Evolutionary conservation across 2,113 vertebrate species (phyloP).

Genomic region (Clarias batrachus): DNA sequence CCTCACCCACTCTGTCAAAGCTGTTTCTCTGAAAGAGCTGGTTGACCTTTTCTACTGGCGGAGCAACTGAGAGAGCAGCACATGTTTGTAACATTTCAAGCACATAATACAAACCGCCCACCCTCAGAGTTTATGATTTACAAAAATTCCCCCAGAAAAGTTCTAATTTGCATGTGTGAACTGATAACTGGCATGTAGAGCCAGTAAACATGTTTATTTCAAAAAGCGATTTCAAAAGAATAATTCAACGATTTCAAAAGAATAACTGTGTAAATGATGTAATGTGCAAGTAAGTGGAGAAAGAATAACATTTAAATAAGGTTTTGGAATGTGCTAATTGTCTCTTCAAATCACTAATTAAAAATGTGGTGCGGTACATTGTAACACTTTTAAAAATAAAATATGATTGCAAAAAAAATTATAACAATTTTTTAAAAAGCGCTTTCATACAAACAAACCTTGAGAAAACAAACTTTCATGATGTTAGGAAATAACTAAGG

Average conservation of each 20-base stretch:
- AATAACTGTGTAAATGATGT: background rate
- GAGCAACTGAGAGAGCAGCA: background rate
- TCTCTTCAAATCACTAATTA: background rate
- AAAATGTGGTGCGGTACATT: background rate
- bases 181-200: background rate
- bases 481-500: background rate
- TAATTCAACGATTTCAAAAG: background rate
- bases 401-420: background rate
- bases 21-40: slow-evolving; percentile 2
- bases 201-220: background rate
- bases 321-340: background rate
- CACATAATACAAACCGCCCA: background rate
- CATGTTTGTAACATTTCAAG: background rate
- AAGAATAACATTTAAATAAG: background rate
- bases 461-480: background rate
- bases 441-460: background rate
- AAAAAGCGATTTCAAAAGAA: background rate
- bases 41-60: slow-evolving; percentile 1
- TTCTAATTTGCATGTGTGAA: background rate
- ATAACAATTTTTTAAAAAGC: background rate
- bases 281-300: background rate
- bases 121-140: background rate
- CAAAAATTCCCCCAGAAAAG: background rate
- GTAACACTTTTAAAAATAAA: background rate
- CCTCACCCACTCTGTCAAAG: background rate